A percentile compares a stretch with the other conserved stretches of the same genome.
These are phyloP conservation scores for Hirtodrosophila trivittata DNA, from an alignment of 2,888 invertebrate genomes.

Conservation along the genomic window DNA sequence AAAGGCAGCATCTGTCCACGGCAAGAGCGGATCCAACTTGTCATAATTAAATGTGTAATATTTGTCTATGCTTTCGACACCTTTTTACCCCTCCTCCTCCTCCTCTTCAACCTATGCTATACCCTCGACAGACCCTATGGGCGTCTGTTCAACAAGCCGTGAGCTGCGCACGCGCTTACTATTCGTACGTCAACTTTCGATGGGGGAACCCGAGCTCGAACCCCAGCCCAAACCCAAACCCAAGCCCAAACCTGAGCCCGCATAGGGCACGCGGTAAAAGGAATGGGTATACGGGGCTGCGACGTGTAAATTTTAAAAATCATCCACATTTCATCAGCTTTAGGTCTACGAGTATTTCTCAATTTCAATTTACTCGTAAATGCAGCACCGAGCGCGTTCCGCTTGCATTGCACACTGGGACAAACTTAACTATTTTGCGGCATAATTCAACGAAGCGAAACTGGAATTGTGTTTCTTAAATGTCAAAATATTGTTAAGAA, in stretches of 20 bases:
- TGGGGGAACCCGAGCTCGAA: not conserved
- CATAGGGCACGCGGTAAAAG: not conserved
- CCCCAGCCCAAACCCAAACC: too few relatives aligned
- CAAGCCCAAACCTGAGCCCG: not conserved
- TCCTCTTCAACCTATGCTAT: not conserved
- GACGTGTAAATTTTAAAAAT: conserved; percentile 68
- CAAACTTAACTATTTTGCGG: too few relatives aligned
- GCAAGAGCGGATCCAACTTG: conserved; percentile 45
- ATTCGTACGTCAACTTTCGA: conserved; percentile 6
- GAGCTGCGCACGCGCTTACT: conserved; percentile 44
- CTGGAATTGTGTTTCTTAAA: too few relatives aligned
- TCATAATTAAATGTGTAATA: conserved; percentile 76
- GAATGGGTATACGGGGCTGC: not conserved
- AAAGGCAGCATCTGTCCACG: conserved; percentile 25
- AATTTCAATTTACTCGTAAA: conserved; percentile 11
- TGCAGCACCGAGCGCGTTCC: conserved; percentile 52
- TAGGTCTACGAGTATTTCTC: conserved; percentile 21
- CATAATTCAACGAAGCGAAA: too few relatives aligned
- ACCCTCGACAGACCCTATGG: not conserved
- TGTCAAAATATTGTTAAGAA: too few relatives aligned
- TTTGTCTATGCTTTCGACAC: conserved; percentile 72
- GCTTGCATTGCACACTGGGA: conserved; percentile 45
- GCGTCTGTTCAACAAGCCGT: conserved; percentile 54
- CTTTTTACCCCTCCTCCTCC: conserved; percentile 33
- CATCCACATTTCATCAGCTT: conserved; percentile 68